Conservation (phyloP, 2,797 vertebrate species). For the Bradypus variegatus region DNA sequence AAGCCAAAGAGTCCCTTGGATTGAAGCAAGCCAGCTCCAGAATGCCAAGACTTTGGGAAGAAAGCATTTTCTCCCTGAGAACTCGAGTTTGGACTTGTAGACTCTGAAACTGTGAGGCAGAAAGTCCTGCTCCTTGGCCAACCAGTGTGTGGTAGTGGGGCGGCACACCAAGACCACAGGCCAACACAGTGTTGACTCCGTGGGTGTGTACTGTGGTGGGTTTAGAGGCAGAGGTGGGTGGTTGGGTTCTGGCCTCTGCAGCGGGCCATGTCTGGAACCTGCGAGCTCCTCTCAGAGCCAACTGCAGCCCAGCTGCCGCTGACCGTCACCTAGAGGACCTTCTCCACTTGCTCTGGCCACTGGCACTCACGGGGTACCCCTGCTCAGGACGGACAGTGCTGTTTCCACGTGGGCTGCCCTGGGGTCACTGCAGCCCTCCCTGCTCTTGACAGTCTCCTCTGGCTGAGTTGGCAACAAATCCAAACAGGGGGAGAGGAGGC, state of each 20-base stretch:
- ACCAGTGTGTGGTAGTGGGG: too few relatives aligned
- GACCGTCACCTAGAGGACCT: accelerated
- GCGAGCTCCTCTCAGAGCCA: background rate
- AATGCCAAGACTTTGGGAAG: too few relatives aligned
- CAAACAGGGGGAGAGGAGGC: background rate
- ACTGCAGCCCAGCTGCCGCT: accelerated
- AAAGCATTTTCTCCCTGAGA: too few relatives aligned
- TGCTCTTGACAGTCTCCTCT: accelerated
- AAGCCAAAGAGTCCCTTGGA: too few relatives aligned
- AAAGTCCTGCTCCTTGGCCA: too few relatives aligned
- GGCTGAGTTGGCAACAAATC: accelerated
- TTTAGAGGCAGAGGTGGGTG: accelerated
- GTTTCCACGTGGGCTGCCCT: background rate
- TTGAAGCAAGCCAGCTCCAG: too few relatives aligned
- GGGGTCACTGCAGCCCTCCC: accelerated
- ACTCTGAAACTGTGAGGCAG: too few relatives aligned
- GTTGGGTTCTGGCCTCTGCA: accelerated
- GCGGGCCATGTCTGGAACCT: accelerated
- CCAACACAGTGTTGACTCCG: accelerated
- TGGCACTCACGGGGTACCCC: background rate
- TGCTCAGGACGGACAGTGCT: accelerated
- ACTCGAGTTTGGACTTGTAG: too few relatives aligned
- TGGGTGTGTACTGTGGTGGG: accelerated
- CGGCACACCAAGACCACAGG: too few relatives aligned
- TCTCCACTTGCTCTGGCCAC: accelerated